phyloP scores from a whole-genome alignment of 2,113 vertebrate genomes.

The Indri indri region DNA sequence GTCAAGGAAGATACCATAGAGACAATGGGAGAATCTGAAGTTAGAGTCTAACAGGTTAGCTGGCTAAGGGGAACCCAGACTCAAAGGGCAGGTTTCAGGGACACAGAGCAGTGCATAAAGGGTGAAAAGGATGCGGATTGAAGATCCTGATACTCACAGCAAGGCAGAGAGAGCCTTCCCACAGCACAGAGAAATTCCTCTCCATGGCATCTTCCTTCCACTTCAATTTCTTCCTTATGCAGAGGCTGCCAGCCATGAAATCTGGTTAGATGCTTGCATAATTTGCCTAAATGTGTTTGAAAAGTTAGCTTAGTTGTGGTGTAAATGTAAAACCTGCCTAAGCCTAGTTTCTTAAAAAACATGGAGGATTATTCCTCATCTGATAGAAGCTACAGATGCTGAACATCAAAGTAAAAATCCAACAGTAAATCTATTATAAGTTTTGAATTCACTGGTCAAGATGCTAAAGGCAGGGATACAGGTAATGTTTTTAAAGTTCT shows the following conservation, averaged over 20 bases:
- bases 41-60: not conserved
- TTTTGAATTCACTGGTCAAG: not conserved
- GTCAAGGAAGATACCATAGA: not conserved
- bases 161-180: not conserved
- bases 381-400: not conserved
- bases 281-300: not conserved
- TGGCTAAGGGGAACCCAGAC: not conserved
- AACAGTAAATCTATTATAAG: not conserved
- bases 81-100: not conserved
- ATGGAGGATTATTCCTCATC: not conserved
- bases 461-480: not conserved
- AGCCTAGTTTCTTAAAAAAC: not conserved
- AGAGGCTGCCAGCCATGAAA: not conserved
- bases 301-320: not conserved
- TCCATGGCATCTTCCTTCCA: not conserved
- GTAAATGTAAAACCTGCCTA: not conserved
- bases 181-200: not conserved
- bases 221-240: not conserved
- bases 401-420: too few species aligned
- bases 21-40: not conserved
- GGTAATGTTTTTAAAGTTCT: not conserved
- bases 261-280: not conserved
- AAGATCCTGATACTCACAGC: not conserved
- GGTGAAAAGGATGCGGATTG: not conserved
- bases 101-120: not conserved